Conservation (phyloP, 2,888 invertebrate species). For the Hemicrepidius hirtus region DNA sequence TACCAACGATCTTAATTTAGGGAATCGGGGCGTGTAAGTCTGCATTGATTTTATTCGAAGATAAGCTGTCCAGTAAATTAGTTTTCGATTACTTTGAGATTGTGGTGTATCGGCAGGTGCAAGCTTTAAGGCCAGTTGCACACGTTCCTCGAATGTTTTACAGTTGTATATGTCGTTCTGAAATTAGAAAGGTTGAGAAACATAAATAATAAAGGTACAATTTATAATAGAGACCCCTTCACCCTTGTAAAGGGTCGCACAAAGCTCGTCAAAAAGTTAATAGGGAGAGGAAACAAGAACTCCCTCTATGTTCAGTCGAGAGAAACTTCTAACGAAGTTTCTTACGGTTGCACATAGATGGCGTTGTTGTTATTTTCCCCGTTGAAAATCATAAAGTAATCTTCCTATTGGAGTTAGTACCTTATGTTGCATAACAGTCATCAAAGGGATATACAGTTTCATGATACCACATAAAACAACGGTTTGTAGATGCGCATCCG, state of each 20-base stretch:
- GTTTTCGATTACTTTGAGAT: conserved; percentile 70
- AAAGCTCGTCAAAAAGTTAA: too few relatives aligned
- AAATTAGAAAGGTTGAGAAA: too few relatives aligned
- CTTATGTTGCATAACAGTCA: conserved; percentile 42
- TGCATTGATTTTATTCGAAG: conserved; percentile 75
- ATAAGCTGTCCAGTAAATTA: conserved; percentile 71
- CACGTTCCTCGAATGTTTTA: conserved; percentile 76
- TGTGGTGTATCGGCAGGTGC: conserved; percentile 66
- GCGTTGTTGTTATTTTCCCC: too few relatives aligned
- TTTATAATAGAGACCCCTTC: too few relatives aligned
- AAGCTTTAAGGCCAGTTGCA: conserved; percentile 72
- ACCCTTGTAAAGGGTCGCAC: too few relatives aligned
- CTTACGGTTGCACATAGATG: too few relatives aligned
- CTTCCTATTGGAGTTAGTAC: too few relatives aligned
- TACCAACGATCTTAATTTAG: conserved; percentile 74
- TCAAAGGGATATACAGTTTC: conserved; percentile 64
- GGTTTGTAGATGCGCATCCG: conserved; percentile 74
- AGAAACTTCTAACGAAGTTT: too few relatives aligned
- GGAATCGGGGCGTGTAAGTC: conserved; percentile 70
- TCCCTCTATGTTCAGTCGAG: too few relatives aligned
- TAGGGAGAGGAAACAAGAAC: too few relatives aligned
- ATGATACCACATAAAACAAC: conserved; percentile 74
- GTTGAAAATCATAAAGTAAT: too few relatives aligned
- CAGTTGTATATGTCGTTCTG: conserved; percentile 73
- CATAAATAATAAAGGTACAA: too few relatives aligned